These are phyloP conservation scores for Lycaena phlaeas DNA, from an alignment of 2,888 invertebrate species.

Conservation along the genomic window DNA sequence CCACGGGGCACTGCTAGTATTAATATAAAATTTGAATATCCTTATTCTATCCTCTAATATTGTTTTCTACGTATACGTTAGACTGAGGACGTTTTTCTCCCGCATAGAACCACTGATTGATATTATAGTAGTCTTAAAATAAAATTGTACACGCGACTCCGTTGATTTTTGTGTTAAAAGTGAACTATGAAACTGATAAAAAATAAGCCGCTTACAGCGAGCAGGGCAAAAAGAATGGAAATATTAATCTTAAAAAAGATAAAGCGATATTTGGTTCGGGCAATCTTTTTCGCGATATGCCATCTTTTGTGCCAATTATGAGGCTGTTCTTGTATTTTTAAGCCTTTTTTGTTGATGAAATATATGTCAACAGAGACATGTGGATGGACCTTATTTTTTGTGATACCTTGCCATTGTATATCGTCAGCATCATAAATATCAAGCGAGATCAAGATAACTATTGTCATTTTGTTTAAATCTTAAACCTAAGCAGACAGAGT, in stretches of 20 bases:
- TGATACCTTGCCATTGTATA: neutral
- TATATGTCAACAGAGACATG: constrained; percentile 40
- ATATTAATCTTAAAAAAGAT: constrained; percentile 59
- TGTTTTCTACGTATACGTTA: too few relatives aligned
- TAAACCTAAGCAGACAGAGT: too few relatives aligned
- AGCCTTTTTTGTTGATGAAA: constrained; percentile 30
- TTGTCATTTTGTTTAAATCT: too few relatives aligned
- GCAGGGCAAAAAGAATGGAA: constrained; percentile 49
- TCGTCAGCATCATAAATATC: constrained; percentile 4
- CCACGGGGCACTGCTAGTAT: too few relatives aligned
- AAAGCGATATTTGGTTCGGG: constrained; percentile 43
- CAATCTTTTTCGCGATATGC: constrained; percentile 50
- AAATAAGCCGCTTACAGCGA: constrained; percentile 41
- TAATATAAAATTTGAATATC: too few relatives aligned
- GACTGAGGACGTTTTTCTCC: too few relatives aligned
- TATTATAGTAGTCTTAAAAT: too few relatives aligned
- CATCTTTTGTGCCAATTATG: constrained; percentile 69
- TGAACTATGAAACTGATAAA: constrained; percentile 48
- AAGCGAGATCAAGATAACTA: constrained; percentile 3
- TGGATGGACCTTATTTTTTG: constrained; percentile 22
- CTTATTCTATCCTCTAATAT: too few relatives aligned
- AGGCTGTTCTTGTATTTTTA: constrained; percentile 41
- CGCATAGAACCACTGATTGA: too few relatives aligned
- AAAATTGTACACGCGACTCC: constrained; percentile 25
- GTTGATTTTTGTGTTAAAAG: constrained; percentile 27